Percentiles rank a stretch among this genome's conserved stretches.
Evolutionary conservation across 2,113 vertebrate genomes (phyloP).

Genomic region (Garra rufa): DNA sequence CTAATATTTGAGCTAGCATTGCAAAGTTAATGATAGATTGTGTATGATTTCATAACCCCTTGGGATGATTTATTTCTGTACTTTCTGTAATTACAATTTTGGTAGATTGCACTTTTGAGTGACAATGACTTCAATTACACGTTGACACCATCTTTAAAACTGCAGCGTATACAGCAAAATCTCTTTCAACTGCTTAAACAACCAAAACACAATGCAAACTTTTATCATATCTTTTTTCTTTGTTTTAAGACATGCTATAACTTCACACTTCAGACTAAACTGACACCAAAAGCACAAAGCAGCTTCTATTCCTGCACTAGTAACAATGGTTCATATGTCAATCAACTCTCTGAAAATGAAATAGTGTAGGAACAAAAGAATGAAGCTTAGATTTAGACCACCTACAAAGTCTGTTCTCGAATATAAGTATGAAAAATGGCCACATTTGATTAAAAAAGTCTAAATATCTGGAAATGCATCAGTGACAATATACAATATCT

Average conservation of each 20-base stretch:
- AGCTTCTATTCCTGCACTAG: not conserved
- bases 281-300: not conserved
- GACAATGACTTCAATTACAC: not conserved
- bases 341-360: not conserved
- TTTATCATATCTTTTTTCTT: not conserved
- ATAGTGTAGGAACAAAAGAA: not conserved
- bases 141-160: not conserved
- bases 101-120: not conserved
- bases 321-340: conserved; percentile 1
- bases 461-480: not conserved
- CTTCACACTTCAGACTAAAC: not conserved
- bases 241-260: too few species aligned
- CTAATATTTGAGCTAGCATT: not conserved
- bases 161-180: not conserved
- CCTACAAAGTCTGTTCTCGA: not conserved
- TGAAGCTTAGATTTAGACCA: not conserved
- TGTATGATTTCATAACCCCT: not conserved
- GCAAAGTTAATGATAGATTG: not conserved
- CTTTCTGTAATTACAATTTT: not conserved
- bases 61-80: not conserved
- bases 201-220: not conserved
- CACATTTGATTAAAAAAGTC: not conserved
- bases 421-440: not conserved
- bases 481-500: not conserved
- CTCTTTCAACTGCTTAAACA: not conserved